phyloP scores from a whole-genome alignment of 2,797 vertebrate genomes.

The Schizopygopsis malacanthus region DNA sequence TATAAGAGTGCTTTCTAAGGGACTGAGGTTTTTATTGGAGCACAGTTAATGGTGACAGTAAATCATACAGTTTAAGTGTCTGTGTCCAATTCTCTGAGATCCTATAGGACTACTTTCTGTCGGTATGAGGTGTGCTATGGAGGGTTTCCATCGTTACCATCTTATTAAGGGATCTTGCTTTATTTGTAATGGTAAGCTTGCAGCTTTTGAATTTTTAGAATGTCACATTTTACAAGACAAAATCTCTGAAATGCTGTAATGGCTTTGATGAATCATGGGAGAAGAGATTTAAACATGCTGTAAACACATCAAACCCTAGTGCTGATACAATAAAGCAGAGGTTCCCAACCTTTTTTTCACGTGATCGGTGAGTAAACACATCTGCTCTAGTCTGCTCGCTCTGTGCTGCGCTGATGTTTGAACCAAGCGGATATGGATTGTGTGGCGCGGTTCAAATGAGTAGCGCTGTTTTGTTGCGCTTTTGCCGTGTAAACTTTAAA shows the following conservation, averaged over 20 bases:
- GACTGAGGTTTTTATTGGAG: conserved; percentile 2
- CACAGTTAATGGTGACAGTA: conserved; percentile 22
- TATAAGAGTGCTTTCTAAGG: not conserved
- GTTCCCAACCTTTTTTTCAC: no score
- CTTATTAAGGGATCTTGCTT: not conserved
- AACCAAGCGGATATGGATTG: no score
- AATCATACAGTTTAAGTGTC: conserved; percentile 41
- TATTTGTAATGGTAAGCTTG: not conserved
- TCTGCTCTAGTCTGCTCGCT: no score
- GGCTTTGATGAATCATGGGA: not conserved
- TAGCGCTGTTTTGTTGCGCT: no score
- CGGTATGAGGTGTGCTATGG: not conserved
- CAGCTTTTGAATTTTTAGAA: not conserved
- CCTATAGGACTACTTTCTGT: conserved; percentile 2
- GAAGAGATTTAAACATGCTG: not conserved
- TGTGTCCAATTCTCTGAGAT: conserved; percentile 29
- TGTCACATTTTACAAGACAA: not conserved
- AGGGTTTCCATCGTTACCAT: conserved; percentile 12
- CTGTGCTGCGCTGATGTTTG: no score
- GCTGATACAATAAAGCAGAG: not conserved
- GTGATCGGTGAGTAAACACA: no score
- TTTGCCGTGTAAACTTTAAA: no score
- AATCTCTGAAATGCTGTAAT: conserved; percentile 4
- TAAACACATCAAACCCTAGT: conserved; percentile 13
- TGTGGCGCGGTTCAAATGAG: no score